Evolutionary conservation across 1,140 invertebrate genomes (phyloP).

Genomic region (Bombus pascuorum): DNA sequence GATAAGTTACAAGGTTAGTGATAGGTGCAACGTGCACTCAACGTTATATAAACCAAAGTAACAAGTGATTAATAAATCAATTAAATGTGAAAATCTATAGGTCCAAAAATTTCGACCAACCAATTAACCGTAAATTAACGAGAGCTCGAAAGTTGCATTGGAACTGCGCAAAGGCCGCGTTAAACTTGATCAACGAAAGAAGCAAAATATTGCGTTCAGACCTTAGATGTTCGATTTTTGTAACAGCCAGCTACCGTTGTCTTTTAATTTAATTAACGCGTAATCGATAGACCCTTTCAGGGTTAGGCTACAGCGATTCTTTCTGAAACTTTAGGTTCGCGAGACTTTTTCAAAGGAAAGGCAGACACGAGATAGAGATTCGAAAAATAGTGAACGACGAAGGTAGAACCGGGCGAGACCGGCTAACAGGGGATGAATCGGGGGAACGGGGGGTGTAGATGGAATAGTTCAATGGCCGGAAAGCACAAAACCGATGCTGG

Average conservation of each 20-base stretch:
- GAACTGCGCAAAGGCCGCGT: too few relatives aligned
- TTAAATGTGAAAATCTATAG: too few relatives aligned
- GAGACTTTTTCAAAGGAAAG: constrained; percentile 25
- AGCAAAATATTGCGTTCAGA: too few relatives aligned
- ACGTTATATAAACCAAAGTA: too few relatives aligned
- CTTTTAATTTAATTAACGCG: not conserved
- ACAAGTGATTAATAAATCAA: too few relatives aligned
- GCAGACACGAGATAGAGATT: not conserved
- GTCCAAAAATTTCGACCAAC: too few relatives aligned
- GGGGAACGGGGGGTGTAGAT: not conserved
- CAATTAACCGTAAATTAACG: too few relatives aligned
- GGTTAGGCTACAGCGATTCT: not conserved
- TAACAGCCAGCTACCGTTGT: not conserved
- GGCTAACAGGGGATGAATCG: constrained; percentile 2
- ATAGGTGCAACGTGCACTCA: too few relatives aligned
- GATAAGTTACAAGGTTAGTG: too few relatives aligned
- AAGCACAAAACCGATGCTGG: constrained; percentile 70
- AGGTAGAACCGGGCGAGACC: constrained; percentile 17
- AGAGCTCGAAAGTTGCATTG: too few relatives aligned
- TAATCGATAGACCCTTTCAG: not conserved
- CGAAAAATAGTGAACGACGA: constrained; percentile 26
- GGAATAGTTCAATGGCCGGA: constrained; percentile 67
- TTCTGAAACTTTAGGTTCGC: not conserved
- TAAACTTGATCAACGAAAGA: too few relatives aligned
- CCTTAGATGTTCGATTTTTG: too few relatives aligned